Evolutionary conservation across 2,797 vertebrate genomes (phyloP).

Genomic region (Galagoides demidoff): DNA sequence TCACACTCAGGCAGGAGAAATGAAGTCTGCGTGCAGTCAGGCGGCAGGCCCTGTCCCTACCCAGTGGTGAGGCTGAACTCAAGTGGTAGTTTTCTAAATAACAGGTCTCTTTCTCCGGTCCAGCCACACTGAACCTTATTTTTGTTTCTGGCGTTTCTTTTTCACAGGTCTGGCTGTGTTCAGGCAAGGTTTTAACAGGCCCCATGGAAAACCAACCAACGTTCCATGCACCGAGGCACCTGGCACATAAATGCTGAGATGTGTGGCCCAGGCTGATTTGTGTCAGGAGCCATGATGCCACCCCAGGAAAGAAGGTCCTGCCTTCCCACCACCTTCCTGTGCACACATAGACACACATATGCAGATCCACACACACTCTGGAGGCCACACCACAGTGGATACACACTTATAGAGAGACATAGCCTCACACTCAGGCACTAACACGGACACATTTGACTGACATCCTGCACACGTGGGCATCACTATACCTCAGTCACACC

Average conservation of each 20-base stretch:
- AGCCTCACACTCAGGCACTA: neutral
- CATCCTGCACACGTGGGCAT: neutral
- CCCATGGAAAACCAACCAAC: accelerated
- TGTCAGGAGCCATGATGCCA: accelerated
- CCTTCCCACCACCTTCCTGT: accelerated
- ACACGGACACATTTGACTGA: accelerated
- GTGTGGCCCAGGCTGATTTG: neutral
- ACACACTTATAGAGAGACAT: neutral
- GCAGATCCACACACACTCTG: neutral
- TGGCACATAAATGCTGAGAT: accelerated
- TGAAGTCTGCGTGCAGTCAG: accelerated
- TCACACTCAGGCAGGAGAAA: accelerated
- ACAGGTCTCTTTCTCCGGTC: neutral
- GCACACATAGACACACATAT: accelerated
- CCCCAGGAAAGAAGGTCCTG: neutral
- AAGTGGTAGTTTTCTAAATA: neutral
- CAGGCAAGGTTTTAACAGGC: accelerated
- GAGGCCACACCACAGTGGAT: neutral
- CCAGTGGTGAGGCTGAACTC: neutral
- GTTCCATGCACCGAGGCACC: accelerated
- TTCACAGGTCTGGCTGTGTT: neutral
- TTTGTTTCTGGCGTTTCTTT: neutral
- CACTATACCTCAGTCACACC: neutral
- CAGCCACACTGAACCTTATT: neutral
- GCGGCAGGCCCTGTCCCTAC: accelerated